Base-by-base conservation (phyloP, 1,140 invertebrate genomes). In the Achroia grisella region DNA sequence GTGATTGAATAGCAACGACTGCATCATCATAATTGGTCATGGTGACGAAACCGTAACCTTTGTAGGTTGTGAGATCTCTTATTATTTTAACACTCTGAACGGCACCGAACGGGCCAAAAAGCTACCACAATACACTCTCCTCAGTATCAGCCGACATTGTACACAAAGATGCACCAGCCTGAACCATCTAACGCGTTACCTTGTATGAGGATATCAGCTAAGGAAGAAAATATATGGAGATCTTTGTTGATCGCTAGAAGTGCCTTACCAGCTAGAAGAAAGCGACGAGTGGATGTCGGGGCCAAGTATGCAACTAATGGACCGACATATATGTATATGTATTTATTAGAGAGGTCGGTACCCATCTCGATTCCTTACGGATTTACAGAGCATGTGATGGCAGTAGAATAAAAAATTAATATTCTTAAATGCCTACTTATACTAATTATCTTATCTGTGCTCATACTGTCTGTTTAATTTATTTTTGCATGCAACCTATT, bases 1-100 rank as follows among this genome's bases (percentile, higher is more conserved):
- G 88, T 47, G 93, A 94, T 81, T 95, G 93, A 62, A 97, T 96
- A 40, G 95, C 95, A 59, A 95, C 92, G 46, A 95, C 89, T 36
- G 95, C 94, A 78, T 97, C 95, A 67, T 97, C 94, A 71, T 97
- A 97, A 81, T 96, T 95, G 73, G 94, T 95, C 95, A 97, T 97
- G 39, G 94, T 96, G 41, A 97, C 94, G 80, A 97, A 96, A 39
- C 94, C 95, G 78, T 96, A 97, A 42, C 95, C 95, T 88, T 96
- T 97, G 87, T 95, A 94, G 42, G 94, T 95, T 63, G 95, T 91
- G 54, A 93, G 89, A 86, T 97, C 95, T 60, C 94, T 90, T 73
- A 96, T 95, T 42, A 95, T 92, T 88, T 97, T 97, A 41, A 97
- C 95, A 82, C 91, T 93, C 83, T 96, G 94, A 48, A 97, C 95